Percentiles rank a stretch among this genome's conserved stretches.
phyloP scores from a whole-genome alignment of 1,140 invertebrate genomes.

The Calycopis cecrops region DNA sequence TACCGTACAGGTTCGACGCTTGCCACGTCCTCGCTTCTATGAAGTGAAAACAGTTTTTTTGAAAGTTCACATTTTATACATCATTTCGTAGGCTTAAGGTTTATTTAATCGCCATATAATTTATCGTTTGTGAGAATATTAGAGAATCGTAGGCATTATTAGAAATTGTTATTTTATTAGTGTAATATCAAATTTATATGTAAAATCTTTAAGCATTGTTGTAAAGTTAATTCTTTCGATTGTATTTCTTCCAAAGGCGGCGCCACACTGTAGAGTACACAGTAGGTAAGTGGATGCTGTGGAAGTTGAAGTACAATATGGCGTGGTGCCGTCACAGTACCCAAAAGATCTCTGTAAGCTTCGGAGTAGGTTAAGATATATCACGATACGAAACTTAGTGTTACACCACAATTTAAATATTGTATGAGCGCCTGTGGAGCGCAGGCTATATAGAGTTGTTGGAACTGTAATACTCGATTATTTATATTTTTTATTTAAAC shows the following conservation, averaged over 20 bases:
- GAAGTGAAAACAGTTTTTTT: conserved; percentile 52
- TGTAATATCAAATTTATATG: conserved; percentile 35
- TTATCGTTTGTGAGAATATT: conserved; percentile 54
- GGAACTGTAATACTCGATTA: conserved; percentile 73
- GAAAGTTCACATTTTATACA: conserved; percentile 22
- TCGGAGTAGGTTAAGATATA: conserved; percentile 44
- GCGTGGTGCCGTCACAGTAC: conserved; percentile 20
- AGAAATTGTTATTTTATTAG: conserved; percentile 40
- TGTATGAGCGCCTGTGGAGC: conserved; percentile 63
- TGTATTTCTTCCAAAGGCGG: conserved; percentile 18
- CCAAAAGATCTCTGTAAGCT: conserved; percentile 51
- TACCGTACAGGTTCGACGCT: conserved; percentile 42
- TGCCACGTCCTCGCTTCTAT: conserved; percentile 64
- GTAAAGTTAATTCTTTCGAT: conserved; percentile 33
- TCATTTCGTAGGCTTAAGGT: conserved; percentile 39
- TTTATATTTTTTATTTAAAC: conserved; percentile 71
- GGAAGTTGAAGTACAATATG: conserved; percentile 14
- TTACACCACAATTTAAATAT: conserved; percentile 52
- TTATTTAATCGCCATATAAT: conserved; percentile 53
- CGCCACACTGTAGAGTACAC: conserved; percentile 7
- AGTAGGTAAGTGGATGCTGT: not conserved
- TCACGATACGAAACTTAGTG: conserved; percentile 40
- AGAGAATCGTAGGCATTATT: conserved; percentile 58
- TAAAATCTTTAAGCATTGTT: conserved; percentile 35
- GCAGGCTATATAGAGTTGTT: conserved; percentile 60